A percentile compares a stretch with the other conserved stretches of the same genome.
Evolutionary conservation across 2,797 vertebrate species (phyloP).

Genomic region (Sebastes oblongus): DNA sequence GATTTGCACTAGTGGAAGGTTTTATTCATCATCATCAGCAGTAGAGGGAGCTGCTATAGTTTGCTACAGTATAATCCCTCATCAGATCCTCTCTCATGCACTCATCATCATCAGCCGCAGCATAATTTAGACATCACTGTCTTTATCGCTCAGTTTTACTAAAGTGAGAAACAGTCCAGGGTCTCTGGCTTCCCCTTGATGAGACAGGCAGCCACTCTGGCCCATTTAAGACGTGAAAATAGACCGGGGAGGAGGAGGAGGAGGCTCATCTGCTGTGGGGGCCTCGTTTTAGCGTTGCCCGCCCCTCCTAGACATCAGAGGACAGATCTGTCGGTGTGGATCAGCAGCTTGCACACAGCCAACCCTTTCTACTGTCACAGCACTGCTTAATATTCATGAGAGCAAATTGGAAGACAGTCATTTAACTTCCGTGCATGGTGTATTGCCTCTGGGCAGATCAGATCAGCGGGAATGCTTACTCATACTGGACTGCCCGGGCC

Average conservation of each 20-base stretch:
- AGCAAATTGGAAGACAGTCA: slow-evolving; percentile 93
- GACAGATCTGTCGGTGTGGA: slow-evolving; percentile 82
- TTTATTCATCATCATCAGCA: slow-evolving; percentile 67
- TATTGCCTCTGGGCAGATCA: slow-evolving; percentile 81
- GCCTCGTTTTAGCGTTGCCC: slow-evolving; percentile 63
- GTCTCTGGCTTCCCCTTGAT: slow-evolving; percentile 72
- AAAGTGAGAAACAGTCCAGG: slow-evolving; percentile 64
- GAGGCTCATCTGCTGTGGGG: slow-evolving; percentile 66
- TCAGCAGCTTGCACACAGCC: slow-evolving; percentile 77
- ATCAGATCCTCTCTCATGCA: slow-evolving; percentile 70
- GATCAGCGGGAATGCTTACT: slow-evolving; percentile 79
- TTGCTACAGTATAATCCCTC: slow-evolving; percentile 65
- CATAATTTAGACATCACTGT: slow-evolving; percentile 82
- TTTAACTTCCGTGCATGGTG: slow-evolving; percentile 86
- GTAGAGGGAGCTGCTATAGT: slow-evolving; percentile 78
- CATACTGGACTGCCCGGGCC: slow-evolving; percentile 60
- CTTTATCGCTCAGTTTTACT: slow-evolving; percentile 68
- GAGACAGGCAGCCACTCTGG: slow-evolving; percentile 76
- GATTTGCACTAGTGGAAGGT: slow-evolving; percentile 39
- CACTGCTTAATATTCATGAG: slow-evolving; percentile 88
- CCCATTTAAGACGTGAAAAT: slow-evolving; percentile 82
- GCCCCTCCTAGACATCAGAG: slow-evolving; percentile 81
- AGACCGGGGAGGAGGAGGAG: slow-evolving; percentile 71
- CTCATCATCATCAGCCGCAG: slow-evolving; percentile 65
- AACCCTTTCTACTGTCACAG: slow-evolving; percentile 80